Percentiles rank a stretch among this genome's conserved stretches.
Evolutionary conservation across 2,888 invertebrate genomes (phyloP).

Genomic region (Achlya flavicornis): DNA sequence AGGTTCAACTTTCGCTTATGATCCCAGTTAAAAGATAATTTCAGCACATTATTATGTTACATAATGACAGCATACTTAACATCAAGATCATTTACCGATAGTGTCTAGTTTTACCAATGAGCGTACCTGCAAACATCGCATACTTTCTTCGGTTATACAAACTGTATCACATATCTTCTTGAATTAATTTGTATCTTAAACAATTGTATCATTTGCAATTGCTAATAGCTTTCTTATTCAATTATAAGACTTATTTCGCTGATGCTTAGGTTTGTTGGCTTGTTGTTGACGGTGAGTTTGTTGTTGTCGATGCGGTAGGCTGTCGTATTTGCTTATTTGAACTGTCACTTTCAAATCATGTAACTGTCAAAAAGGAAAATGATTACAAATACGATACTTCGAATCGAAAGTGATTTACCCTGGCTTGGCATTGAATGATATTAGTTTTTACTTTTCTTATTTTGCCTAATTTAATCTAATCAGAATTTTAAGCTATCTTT

Average conservation of each 20-base stretch:
- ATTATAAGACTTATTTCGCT: slow-evolving; percentile 22
- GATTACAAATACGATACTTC: slow-evolving; percentile 39
- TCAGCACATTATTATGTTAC: slow-evolving; percentile 12
- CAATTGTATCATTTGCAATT: slow-evolving; percentile 17
- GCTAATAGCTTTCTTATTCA: neutral
- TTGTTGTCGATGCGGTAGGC: slow-evolving; percentile 22
- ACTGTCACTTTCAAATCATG: slow-evolving; percentile 53
- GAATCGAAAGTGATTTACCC: slow-evolving; percentile 50
- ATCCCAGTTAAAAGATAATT: neutral
- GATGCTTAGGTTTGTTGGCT: slow-evolving; percentile 20
- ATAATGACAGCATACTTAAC: slow-evolving; percentile 26
- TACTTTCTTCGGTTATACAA: slow-evolving; percentile 31
- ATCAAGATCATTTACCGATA: slow-evolving; percentile 30
- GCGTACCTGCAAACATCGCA: slow-evolving; percentile 15
- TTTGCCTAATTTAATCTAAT: neutral
- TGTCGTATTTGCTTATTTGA: slow-evolving; percentile 42
- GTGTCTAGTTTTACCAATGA: slow-evolving; percentile 22
- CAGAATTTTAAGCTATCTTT: neutral
- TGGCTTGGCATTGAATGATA: slow-evolving; percentile 20
- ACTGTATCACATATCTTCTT: slow-evolving; percentile 42
- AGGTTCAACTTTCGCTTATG: neutral
- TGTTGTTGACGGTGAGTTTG: slow-evolving; percentile 18
- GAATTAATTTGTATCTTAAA: slow-evolving; percentile 37
- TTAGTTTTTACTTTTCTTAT: slow-evolving; percentile 11
- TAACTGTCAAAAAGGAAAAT: slow-evolving; percentile 48